Conservation (phyloP, 2,888 invertebrate genomes). For the Eupithecia inturbata region DNA sequence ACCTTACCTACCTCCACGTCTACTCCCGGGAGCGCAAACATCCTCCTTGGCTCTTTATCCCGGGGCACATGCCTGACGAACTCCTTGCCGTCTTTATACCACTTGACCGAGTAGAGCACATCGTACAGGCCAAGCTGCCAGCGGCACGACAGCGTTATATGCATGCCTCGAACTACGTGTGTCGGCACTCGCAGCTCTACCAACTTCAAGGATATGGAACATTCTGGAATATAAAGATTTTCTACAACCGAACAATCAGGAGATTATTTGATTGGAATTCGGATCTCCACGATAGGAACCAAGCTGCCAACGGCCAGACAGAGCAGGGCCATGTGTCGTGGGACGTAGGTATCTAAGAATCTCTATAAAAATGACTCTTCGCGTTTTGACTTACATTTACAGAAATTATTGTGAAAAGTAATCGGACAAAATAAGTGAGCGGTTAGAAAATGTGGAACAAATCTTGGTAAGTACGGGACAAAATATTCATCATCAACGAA, state of each 20-base stretch:
- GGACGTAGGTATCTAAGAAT: too few species aligned
- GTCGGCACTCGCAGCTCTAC: conserved; percentile 91
- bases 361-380: too few species aligned
- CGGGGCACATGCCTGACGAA: conserved; percentile 94
- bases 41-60: conserved; percentile 91
- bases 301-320: too few species aligned
- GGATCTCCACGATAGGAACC: too few species aligned
- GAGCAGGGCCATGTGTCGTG: too few species aligned
- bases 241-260: neutral
- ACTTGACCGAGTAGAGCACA: conserved; percentile 93
- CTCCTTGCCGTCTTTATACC: conserved; percentile 96
- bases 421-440: too few species aligned
- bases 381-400: neutral
- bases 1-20: conserved; percentile 92
- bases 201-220: conserved; percentile 82
- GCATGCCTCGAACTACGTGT: conserved; percentile 91
- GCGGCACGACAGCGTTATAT: conserved; percentile 90
- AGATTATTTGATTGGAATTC: too few species aligned
- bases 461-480: too few species aligned
- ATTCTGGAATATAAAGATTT: conserved; percentile 13
- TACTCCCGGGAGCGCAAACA: conserved; percentile 91
- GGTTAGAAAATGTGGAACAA: too few species aligned
- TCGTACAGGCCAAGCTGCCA: conserved; percentile 91
- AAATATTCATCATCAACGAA: too few species aligned
- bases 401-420: too few species aligned